These are phyloP conservation scores for Emmelina monodactyla DNA, from an alignment of 2,888 invertebrate genomes.

Conservation along the genomic window DNA sequence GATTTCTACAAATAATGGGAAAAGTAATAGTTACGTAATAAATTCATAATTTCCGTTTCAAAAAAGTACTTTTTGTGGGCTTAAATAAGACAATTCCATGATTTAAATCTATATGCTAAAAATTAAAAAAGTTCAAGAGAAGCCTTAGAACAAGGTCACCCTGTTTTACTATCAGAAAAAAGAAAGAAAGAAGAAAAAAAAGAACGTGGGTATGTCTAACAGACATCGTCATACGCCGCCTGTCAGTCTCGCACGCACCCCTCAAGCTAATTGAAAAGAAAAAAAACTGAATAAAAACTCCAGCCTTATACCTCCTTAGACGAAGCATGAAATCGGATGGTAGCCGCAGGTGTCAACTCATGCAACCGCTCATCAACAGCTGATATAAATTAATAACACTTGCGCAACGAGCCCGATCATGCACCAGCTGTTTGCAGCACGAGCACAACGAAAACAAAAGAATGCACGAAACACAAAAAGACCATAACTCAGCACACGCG, in stretches of 20 bases:
- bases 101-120: too few relatives aligned
- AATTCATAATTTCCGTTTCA: too few relatives aligned
- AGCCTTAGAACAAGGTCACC: too few relatives aligned
- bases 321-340: constrained; percentile 8
- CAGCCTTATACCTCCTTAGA: constrained; percentile 1
- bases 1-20: too few relatives aligned
- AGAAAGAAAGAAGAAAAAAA: too few relatives aligned
- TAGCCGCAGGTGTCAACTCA: constrained; percentile 10
- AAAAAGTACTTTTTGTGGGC: too few relatives aligned
- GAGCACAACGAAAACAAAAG: constrained; percentile 16
- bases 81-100: too few relatives aligned
- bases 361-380: constrained; percentile 15
- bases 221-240: neutral
- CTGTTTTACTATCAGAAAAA: too few relatives aligned
- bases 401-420: constrained; percentile 17
- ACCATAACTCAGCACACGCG: constrained; percentile 19
- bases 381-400: constrained; percentile 22
- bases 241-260: neutral
- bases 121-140: too few relatives aligned
- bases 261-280: neutral
- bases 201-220: too few relatives aligned
- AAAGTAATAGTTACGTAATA: too few relatives aligned
- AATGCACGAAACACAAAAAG: constrained; percentile 16
- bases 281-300: neutral
- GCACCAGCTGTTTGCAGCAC: constrained; percentile 25